Evolutionary conservation across 35 echinoderm and acorn worm species (phyloP), one percentile per base, ranked within the genome.

Genomic region (Hemicentrotus pulcherrimus): DNA sequence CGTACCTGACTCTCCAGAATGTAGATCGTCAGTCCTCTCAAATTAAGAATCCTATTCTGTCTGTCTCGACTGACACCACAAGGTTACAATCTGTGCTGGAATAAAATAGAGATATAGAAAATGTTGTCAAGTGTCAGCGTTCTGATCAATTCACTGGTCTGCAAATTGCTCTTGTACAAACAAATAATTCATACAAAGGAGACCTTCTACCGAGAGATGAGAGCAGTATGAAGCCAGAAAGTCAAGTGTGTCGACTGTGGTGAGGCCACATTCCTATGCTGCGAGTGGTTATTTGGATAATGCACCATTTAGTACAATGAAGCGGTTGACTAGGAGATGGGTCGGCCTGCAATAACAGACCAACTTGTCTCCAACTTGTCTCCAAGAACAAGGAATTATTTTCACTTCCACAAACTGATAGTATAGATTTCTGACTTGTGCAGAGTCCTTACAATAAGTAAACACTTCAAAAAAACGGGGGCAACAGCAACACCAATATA

Each of bases 111-210:
- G 6, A 78, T 7, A 28, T 7, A 78, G 2, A 78, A 78, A 78
- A 78, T 78, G 24, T 70, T 70, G 61, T 70, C 61, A 70, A 70
- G 61, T 70, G 65, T 78, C 65, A 55, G 11, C 5, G 15, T 55
- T 55, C 10, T 55, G 50, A 55, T 78, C 65, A 28, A 78, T 78
- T 78, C 19, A 78, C 65, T 78, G 65, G 24, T 78, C 3, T 8
- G 24, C 65, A 78, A 78, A 78, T 78, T 78, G 65, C 65, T 78
- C 65, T 78, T 78, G 65, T 22, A 78, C 65, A 78, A 78, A 78
- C 65, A 78, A 78, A 78, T 78, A n/a, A 78, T n/a, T 78, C 19
- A 7, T 78, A 78, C 65, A 78, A 78, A 78, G 65, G 22, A 78
- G 19, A 78, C 65, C 65, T 78, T 78, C 65, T 6, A 78, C 19